Evolutionary conservation across 2,113 vertebrate species (phyloP), one percentile per base, ranked within the genome.

Genomic region (Ceyx melanurus): DNA sequence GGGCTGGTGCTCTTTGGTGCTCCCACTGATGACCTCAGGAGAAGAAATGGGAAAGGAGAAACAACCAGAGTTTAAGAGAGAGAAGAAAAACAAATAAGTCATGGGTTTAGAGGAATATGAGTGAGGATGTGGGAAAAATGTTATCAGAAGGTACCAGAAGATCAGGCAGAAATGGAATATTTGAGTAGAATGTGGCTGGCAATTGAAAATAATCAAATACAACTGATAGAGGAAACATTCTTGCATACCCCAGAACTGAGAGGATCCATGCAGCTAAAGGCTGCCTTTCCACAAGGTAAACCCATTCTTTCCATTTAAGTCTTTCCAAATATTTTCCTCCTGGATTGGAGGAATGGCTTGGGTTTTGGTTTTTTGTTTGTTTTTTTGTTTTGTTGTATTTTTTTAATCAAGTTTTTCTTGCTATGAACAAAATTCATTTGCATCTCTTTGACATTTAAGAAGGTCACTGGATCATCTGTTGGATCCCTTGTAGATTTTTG

Each of bases 1-100:
- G 20, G 19, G 7, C 4, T 20, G 1, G 0, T 42, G 11, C 5
- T 43, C n/a, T 13, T 48, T 1, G 1, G 4, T 61, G 25, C 11
- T 89, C 20, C 50, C 23, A 9, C 17, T 35, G 22, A 15, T 87
- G 22, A 25, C 20, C 29, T 50, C 8, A 19, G 31, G 10, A 5
- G 28, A 71, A 66, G n/a, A 22, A 45, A 17, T 53, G 4, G 9
- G 14, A 64, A 78, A 84, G 46, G 11, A 68, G 9, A 33, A 79
- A 90, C 22, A 54, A 50, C 11, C 7, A 57, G 35, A 57, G 2
- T 26, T 83, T 50, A 40, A 18, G 33, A 81, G 42, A 77, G 9
- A 54, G 46, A 58, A 74, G 14, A 33, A 42, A 90, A 89, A 70
- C 2, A 88, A 81, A 37, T 1, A 42, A 15, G 9, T 2, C 20